A percentile compares a stretch with the other conserved stretches of the same genome.
Conservation (phyloP, 2,888 invertebrate species). For the Rotaria magnacalcarata region DNA sequence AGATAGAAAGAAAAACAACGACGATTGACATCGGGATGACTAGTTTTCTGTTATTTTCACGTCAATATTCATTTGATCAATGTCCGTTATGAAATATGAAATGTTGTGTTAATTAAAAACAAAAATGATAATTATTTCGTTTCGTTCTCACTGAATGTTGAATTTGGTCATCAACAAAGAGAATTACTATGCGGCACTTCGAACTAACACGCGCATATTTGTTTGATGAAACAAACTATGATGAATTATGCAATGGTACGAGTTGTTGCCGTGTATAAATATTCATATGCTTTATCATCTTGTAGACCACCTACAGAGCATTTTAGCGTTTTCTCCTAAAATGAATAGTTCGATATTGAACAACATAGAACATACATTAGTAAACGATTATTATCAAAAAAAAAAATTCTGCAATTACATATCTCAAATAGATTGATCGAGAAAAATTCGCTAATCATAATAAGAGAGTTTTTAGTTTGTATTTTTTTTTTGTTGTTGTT, state of each 20-base stretch:
- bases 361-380: background rate
- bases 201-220: background rate
- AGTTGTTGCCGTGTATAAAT: background rate
- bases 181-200: background rate
- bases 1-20: background rate
- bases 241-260: background rate
- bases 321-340: background rate
- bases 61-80: background rate
- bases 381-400: background rate
- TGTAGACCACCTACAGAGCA: background rate
- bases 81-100: background rate
- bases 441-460: background rate
- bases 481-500: background rate
- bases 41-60: background rate
- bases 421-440: background rate
- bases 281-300: background rate
- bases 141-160: background rate
- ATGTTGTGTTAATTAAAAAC: background rate
- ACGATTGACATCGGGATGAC: background rate
- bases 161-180: background rate
- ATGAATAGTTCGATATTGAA: background rate
- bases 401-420: background rate
- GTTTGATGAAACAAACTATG: background rate
- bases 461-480: background rate
- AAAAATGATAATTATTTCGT: background rate